Evolutionary conservation across 1,140 invertebrate genomes (phyloP).

Genomic region (Chironomus tepperi): DNA sequence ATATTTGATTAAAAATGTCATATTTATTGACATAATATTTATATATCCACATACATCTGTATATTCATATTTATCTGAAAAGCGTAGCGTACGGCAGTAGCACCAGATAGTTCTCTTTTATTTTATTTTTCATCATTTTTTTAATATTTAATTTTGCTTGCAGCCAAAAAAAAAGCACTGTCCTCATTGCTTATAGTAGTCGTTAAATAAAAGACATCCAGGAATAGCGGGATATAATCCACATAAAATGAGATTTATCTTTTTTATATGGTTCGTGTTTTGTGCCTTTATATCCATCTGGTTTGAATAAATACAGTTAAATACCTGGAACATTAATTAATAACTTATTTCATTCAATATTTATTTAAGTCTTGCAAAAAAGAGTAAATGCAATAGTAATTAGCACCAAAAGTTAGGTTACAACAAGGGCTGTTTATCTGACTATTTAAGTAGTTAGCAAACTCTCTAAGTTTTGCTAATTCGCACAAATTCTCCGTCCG

Average conservation of each 20-base stretch:
- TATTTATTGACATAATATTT: slow-evolving; percentile 23
- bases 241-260: slow-evolving; percentile 3
- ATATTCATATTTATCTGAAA: background rate
- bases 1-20: slow-evolving; percentile 23
- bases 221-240: background rate
- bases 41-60: background rate
- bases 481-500: no score
- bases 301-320: no score
- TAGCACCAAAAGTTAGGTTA: no score
- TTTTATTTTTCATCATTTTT: background rate
- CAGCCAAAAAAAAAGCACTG: slow-evolving; percentile 18
- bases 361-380: no score
- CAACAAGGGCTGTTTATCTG: no score
- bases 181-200: background rate
- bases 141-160: slow-evolving; percentile 20
- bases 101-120: no score
- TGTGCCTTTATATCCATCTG: background rate
- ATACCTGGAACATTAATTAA: no score
- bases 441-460: no score
- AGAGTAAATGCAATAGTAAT: no score
- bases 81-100: background rate
- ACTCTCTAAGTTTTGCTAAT: no score
- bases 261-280: background rate
- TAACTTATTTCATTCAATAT: slow-evolving; percentile 23
- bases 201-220: background rate